Conservation (phyloP, 2,113 vertebrate genomes). For the Arvicanthis niloticus region DNA sequence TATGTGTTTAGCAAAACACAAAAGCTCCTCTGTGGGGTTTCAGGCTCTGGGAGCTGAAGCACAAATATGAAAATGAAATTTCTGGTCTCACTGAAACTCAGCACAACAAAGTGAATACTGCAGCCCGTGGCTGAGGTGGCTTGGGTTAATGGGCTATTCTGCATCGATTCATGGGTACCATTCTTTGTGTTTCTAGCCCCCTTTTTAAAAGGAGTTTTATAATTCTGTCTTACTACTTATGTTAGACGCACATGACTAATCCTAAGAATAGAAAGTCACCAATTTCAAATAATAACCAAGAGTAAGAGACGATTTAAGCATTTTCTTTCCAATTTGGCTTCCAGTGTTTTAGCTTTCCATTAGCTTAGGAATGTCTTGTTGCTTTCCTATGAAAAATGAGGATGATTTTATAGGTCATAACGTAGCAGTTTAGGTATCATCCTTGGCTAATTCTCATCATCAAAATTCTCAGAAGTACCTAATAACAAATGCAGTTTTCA, state of each 20-base stretch:
- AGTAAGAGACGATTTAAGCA: not conserved
- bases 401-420: slow-evolving; percentile 16
- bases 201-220: not conserved
- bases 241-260: slow-evolving; percentile 26
- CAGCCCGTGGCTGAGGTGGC: not conserved
- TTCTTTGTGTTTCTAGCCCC: not conserved
- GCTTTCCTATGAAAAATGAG: slow-evolving; percentile 26
- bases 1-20: not conserved
- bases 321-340: slow-evolving; percentile 10
- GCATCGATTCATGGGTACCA: not conserved
- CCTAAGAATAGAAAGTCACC: slow-evolving; percentile 6
- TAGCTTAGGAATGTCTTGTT: slow-evolving; percentile 21
- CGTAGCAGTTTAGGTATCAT: not conserved
- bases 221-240: slow-evolving; percentile 37
- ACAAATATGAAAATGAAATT: slow-evolving; percentile 42
- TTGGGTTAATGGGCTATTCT: not conserved
- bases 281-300: not conserved
- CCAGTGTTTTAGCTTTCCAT: not conserved
- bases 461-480: not conserved
- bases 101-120: not conserved
- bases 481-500: not conserved
- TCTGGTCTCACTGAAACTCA: not conserved
- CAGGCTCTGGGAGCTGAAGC: not conserved
- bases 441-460: not conserved
- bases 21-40: not conserved